These are phyloP conservation scores for Andrena praecox DNA, from an alignment of 2,888 invertebrate species.

Conservation along the genomic window DNA sequence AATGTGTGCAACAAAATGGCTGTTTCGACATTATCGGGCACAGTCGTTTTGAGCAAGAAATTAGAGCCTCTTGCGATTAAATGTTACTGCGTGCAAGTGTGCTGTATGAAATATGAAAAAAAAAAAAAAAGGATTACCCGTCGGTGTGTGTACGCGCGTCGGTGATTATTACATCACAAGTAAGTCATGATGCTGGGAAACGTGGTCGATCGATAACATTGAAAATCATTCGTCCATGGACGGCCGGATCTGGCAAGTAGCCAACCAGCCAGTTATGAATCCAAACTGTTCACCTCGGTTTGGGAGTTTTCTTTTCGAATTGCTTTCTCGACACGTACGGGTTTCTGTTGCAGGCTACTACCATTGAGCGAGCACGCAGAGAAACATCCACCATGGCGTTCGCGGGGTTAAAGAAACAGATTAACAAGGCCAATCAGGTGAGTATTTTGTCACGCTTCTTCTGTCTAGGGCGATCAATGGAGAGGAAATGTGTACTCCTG, in stretches of 20 bases:
- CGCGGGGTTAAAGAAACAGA: conserved; percentile 99
- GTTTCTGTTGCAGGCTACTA: conserved; percentile 53
- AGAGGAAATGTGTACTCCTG: too few species aligned
- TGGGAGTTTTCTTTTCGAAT: conserved; percentile 18
- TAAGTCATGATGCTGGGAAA: conserved; percentile 62
- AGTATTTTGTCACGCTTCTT: conserved; percentile 75
- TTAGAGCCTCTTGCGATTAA: not conserved
- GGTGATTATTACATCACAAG: conserved; percentile 66
- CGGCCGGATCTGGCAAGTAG: conserved; percentile 54
- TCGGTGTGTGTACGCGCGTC: conserved; percentile 26
- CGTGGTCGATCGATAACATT: conserved; percentile 71
- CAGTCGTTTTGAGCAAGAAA: not conserved
- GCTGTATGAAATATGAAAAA: not conserved
- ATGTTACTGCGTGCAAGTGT: not conserved
- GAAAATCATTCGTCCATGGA: conserved; percentile 68
- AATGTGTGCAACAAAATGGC: conserved; percentile 20
- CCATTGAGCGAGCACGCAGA: conserved; percentile 11
- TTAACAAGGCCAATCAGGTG: conserved; percentile 99
- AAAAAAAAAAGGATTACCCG: conserved; percentile 38
- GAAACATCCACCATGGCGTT: conserved; percentile 93
- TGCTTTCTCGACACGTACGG: not conserved
- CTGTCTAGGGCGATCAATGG: too few species aligned
- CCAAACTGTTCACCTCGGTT: conserved; percentile 35
- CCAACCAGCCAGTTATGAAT: conserved; percentile 61
- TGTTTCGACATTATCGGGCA: not conserved